phyloP scores from a whole-genome alignment of 2,797 vertebrate species.

The Megaceryle alcyon region DNA sequence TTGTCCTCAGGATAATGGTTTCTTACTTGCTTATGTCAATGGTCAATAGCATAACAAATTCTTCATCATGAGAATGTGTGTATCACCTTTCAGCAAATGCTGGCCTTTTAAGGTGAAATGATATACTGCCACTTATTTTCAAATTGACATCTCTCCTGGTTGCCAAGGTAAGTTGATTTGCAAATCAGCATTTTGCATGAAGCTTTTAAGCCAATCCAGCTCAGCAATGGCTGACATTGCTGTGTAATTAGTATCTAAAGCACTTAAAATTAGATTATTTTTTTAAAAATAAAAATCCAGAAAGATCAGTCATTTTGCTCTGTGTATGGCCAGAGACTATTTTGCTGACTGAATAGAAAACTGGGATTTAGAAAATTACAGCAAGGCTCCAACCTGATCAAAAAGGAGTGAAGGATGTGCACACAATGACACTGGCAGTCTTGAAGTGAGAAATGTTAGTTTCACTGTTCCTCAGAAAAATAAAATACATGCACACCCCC shows the following conservation, averaged over 20 bases:
- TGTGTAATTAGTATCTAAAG: background rate
- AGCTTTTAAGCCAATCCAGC: background rate
- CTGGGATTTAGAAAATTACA: background rate
- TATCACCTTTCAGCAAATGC: slow-evolving; percentile 47
- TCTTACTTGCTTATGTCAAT: slow-evolving; percentile 35
- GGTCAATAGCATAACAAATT: slow-evolving; percentile 59
- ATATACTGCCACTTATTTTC: slow-evolving; percentile 25
- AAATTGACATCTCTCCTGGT: background rate
- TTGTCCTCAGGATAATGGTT: background rate
- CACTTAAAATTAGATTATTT: slow-evolving; percentile 33
- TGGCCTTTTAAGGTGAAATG: slow-evolving; percentile 44
- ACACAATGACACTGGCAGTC: background rate
- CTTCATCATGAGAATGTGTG: slow-evolving; percentile 17
- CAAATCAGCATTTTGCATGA: slow-evolving; percentile 18
- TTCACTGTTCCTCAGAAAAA: slow-evolving; percentile 33
- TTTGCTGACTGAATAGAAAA: background rate
- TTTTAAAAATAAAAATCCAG: background rate
- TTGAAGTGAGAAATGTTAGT: background rate
- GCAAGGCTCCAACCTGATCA: background rate
- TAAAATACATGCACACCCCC: background rate
- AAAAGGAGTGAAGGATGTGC: background rate
- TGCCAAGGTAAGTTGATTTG: slow-evolving; percentile 26
- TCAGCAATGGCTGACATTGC: background rate
- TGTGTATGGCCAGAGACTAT: background rate
- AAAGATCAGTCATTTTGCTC: slow-evolving; percentile 2